Evolutionary conservation across 1,140 invertebrate genomes (phyloP).

Genomic region (Mamestra configurata): DNA sequence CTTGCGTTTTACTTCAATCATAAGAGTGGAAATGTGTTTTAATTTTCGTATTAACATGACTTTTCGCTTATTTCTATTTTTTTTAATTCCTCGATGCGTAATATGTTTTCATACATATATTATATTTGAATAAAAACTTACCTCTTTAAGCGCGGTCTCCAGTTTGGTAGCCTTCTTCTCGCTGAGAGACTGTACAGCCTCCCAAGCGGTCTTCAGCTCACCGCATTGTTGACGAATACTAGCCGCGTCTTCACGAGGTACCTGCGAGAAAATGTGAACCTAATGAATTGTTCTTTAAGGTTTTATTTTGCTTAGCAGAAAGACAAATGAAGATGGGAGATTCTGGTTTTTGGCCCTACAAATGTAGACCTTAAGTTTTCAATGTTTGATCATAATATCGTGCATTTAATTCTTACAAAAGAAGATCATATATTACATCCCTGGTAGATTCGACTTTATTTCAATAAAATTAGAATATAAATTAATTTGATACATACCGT

Average conservation of each 20-base stretch:
- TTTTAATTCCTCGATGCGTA: background rate
- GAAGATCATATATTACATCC: too few relatives aligned
- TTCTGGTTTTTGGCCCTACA: background rate
- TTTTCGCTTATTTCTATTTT: background rate
- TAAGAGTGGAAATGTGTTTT: too few relatives aligned
- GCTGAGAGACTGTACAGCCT: slow-evolving; percentile 93
- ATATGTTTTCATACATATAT: too few relatives aligned
- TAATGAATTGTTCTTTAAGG: background rate
- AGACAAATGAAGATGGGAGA: too few relatives aligned
- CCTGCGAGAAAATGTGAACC: slow-evolving; percentile 58
- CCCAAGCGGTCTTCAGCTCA: slow-evolving; percentile 96
- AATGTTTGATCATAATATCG: too few relatives aligned
- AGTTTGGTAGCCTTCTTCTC: slow-evolving; percentile 93
- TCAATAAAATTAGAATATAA: background rate
- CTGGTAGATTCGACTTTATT: background rate
- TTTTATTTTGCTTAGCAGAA: background rate
- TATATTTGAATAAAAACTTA: slow-evolving; percentile 63
- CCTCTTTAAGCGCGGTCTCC: slow-evolving; percentile 93
- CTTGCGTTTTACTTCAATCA: too few relatives aligned
- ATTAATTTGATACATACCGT: slow-evolving; percentile 88
- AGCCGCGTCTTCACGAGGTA: slow-evolving; percentile 92
- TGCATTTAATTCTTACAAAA: too few relatives aligned
- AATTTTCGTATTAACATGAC: background rate
- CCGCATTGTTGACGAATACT: slow-evolving; percentile 94
- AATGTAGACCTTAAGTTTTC: background rate